Percentiles rank a stretch among this genome's conserved stretches.
phyloP scores from a whole-genome alignment of 2,888 invertebrate species.

The Hartigia nigra region DNA sequence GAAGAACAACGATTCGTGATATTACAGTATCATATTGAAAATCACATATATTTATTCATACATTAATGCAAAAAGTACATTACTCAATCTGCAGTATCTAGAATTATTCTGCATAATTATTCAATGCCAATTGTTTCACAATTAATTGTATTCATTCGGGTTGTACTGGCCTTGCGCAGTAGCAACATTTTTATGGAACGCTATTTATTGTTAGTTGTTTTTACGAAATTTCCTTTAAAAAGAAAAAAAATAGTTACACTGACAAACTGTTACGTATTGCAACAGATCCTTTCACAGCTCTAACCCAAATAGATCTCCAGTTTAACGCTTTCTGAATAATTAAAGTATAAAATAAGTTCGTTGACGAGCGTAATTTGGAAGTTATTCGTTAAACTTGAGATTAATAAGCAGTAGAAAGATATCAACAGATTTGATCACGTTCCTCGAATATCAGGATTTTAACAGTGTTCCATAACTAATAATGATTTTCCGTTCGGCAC shows the following conservation, averaged over 20 bases:
- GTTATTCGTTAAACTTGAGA: background rate
- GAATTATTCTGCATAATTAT: background rate
- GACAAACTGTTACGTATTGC: background rate
- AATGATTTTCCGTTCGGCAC: background rate
- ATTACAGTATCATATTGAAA: background rate
- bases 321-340: background rate
- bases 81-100: background rate
- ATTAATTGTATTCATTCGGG: background rate
- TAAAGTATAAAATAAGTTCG: background rate
- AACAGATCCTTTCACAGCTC: background rate
- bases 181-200: background rate
- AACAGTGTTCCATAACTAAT: background rate
- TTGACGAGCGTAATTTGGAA: background rate
- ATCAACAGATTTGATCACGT: background rate
- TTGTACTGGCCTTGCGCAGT: background rate
- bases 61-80: background rate
- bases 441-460: background rate
- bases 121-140: background rate
- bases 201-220: background rate
- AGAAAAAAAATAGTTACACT: background rate
- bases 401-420: background rate
- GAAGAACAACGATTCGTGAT: background rate
- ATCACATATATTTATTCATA: background rate
- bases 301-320: background rate
- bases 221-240: background rate